Conservation (phyloP, 1,140 invertebrate species). For the Cydia strobilella region DNA sequence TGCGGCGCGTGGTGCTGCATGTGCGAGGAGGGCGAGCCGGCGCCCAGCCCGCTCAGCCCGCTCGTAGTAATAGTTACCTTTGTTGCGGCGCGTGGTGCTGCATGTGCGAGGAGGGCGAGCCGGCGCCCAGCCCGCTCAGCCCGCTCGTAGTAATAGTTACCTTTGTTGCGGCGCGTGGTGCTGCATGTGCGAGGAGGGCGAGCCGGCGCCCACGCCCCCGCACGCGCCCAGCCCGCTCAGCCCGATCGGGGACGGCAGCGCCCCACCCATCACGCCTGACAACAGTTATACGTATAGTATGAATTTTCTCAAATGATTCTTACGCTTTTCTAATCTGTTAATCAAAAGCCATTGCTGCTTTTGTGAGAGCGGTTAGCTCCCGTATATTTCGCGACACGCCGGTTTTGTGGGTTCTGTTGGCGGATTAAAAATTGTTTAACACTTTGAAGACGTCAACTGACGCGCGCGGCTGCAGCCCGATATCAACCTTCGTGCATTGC, state of each 20-base stretch:
- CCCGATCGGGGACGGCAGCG: slow-evolving; percentile 71
- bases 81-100: slow-evolving; percentile 64
- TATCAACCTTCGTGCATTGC: too few relatives aligned
- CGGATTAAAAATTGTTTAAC: too few relatives aligned
- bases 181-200: slow-evolving; percentile 64
- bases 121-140: slow-evolving; percentile 58
- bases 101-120: slow-evolving; percentile 66
- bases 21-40: slow-evolving; percentile 67
- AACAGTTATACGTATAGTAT: too few relatives aligned
- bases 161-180: slow-evolving; percentile 67
- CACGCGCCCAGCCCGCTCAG: slow-evolving; percentile 59
- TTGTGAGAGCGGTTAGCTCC: too few relatives aligned
- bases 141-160: slow-evolving; percentile 55
- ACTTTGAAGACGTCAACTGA: too few relatives aligned
- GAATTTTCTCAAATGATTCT: too few relatives aligned
- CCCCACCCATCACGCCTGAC: slow-evolving; percentile 59
- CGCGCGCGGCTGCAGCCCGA: too few relatives aligned
- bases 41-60: slow-evolving; percentile 59
- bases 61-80: slow-evolving; percentile 61
- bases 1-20: slow-evolving; percentile 47
- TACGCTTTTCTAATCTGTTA: too few relatives aligned
- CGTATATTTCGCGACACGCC: too few relatives aligned
- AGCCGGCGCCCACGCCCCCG: slow-evolving; percentile 55
- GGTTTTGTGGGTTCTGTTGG: too few relatives aligned
- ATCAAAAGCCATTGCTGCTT: too few relatives aligned